These are phyloP conservation scores for Chironomus riparius DNA, from an alignment of 2,888 invertebrate genomes.

Conservation along the genomic window DNA sequence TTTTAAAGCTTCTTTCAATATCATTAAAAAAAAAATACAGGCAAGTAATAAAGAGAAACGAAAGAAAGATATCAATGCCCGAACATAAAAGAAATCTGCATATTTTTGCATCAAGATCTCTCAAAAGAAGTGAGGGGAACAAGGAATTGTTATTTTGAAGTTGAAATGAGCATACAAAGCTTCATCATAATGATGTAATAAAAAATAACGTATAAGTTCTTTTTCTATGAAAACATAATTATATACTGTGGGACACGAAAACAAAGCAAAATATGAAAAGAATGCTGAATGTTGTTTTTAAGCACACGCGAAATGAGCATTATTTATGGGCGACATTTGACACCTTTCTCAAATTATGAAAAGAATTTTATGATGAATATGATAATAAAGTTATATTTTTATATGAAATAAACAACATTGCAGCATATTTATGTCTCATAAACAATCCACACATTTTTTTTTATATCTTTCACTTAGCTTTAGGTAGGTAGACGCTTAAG, in stretches of 20 bases:
- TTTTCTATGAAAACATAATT: background rate
- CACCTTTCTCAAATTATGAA: slow-evolving; percentile 7
- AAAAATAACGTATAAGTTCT: background rate
- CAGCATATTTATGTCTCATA: background rate
- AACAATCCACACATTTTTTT: background rate
- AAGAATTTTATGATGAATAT: slow-evolving; percentile 4
- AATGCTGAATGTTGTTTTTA: background rate
- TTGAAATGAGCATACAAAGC: background rate
- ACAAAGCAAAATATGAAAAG: background rate
- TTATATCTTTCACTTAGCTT: background rate
- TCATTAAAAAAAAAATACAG: background rate
- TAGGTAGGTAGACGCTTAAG: too few species aligned
- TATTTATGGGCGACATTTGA: slow-evolving; percentile 10
- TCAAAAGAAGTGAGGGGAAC: background rate
- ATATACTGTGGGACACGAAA: background rate
- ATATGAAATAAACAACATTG: background rate
- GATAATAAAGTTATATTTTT: background rate
- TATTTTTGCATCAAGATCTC: background rate
- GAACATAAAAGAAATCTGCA: slow-evolving; percentile 11
- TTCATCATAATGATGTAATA: slow-evolving; percentile 3
- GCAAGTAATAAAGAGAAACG: background rate
- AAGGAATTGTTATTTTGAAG: background rate
- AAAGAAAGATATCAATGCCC: slow-evolving; percentile 20
- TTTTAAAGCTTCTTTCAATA: background rate
- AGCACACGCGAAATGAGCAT: background rate